These are phyloP conservation scores for Notospermus geniculatus DNA, from an alignment of 1,140 invertebrate genomes.

Conservation along the genomic window DNA sequence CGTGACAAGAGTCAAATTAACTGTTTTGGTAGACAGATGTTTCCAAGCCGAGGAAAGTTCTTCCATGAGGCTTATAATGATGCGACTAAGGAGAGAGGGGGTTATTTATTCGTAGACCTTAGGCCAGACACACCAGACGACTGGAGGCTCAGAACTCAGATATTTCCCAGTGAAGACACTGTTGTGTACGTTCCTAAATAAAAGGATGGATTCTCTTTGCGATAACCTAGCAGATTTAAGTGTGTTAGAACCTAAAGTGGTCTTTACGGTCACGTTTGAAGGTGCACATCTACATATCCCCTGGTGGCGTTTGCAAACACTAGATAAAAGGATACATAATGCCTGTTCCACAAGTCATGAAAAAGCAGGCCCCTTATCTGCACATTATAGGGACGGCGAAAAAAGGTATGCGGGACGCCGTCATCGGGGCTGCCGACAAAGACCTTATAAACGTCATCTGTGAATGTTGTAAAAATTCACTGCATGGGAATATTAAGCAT, in stretches of 20 bases:
- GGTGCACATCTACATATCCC: neutral
- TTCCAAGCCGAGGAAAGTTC: neutral
- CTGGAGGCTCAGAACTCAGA: neutral
- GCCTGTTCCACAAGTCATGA: no score
- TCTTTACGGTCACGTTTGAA: neutral
- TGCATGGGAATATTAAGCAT: no score
- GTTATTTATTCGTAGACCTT: neutral
- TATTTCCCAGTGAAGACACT: neutral
- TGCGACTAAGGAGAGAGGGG: neutral
- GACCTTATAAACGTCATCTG: no score
- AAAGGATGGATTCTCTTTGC: neutral
- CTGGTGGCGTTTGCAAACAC: no score
- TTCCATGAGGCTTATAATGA: neutral
- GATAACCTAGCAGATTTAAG: neutral
- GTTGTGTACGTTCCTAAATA: no score
- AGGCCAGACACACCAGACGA: neutral
- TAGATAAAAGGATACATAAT: no score
- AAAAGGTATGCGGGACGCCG: no score
- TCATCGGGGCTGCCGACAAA: no score
- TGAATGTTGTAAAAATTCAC: no score
- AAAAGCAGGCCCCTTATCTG: no score
- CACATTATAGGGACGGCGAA: no score
- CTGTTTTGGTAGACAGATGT: neutral
- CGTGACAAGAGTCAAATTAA: constrained; percentile 1
- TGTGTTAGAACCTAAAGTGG: neutral